Conservation (phyloP, 2,113 vertebrate genomes). For the Macroglossus sobrinus region DNA sequence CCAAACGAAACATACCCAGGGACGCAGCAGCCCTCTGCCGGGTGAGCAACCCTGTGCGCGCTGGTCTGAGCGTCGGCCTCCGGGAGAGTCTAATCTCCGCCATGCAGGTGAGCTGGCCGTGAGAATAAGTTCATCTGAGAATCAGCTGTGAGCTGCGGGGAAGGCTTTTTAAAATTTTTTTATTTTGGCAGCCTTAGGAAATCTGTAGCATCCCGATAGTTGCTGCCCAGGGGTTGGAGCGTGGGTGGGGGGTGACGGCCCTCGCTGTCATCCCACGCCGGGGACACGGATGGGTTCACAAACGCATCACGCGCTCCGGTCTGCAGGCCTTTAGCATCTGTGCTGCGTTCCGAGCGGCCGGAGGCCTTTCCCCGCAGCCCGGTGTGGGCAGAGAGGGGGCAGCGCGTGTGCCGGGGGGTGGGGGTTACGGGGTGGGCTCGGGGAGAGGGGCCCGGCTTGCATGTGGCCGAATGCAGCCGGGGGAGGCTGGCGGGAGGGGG, state of each 20-base stretch:
- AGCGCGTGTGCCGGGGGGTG: fast-evolving
- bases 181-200: neutral
- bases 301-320: fast-evolving
- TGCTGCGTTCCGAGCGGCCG: fast-evolving
- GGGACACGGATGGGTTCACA: neutral
- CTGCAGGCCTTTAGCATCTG: fast-evolving
- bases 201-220: neutral
- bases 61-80: conserved; percentile 25
- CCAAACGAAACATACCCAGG: neutral
- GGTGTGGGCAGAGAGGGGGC: neutral
- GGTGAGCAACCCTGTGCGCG: conserved; percentile 68
- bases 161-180: neutral
- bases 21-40: conserved; percentile 35
- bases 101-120: conserved; percentile 45
- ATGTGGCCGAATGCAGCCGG: fast-evolving
- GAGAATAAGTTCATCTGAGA: conserved; percentile 58
- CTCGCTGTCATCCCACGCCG: neutral
- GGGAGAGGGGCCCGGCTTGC: no score
- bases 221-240: fast-evolving
- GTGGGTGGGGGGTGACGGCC: neutral
- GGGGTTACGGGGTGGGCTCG: fast-evolving
- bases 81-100: conserved; percentile 57
- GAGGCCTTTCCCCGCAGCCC: neutral
- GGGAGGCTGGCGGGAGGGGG: neutral
- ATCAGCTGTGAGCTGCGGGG: conserved; percentile 32